phyloP scores from a whole-genome alignment of 2,113 vertebrate species.

The Lophura nycthemera region DNA sequence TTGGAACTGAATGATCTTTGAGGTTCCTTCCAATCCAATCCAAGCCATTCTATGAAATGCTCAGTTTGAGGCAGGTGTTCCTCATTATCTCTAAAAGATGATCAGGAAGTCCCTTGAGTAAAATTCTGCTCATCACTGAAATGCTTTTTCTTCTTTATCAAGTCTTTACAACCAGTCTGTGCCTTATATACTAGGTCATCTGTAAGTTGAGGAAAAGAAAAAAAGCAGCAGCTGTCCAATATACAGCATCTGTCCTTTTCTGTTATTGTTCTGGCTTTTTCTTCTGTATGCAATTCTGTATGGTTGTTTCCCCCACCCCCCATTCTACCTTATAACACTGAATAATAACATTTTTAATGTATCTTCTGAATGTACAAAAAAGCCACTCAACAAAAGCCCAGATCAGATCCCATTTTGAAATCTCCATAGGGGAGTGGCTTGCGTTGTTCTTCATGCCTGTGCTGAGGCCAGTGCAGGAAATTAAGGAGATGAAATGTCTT shows the following conservation, averaged over 20 bases:
- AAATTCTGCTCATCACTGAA: not conserved
- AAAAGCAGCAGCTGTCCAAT: not conserved
- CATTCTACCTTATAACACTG: not conserved
- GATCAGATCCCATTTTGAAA: not conserved
- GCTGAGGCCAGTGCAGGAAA: not conserved
- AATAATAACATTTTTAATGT: not conserved
- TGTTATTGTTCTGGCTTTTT: not conserved
- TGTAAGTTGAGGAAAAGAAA: not conserved
- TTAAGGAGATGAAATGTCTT: not conserved
- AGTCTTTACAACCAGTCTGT: not conserved
- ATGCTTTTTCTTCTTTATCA: not conserved
- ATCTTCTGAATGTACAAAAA: not conserved
- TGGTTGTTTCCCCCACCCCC: too few species aligned
- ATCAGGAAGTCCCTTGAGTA: not conserved
- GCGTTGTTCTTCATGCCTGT: not conserved
- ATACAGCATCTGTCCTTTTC: not conserved
- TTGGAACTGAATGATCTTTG: too few species aligned
- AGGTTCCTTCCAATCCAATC: too few species aligned
- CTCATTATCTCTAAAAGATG: not conserved
- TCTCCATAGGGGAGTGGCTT: accelerated
- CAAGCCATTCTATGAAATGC: not conserved
- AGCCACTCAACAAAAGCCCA: not conserved
- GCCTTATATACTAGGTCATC: not conserved
- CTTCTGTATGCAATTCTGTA: not conserved
- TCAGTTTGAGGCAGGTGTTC: not conserved